These are phyloP conservation scores for Linnaemya tessellans DNA, from an alignment of 2,888 invertebrate species.

Conservation along the genomic window DNA sequence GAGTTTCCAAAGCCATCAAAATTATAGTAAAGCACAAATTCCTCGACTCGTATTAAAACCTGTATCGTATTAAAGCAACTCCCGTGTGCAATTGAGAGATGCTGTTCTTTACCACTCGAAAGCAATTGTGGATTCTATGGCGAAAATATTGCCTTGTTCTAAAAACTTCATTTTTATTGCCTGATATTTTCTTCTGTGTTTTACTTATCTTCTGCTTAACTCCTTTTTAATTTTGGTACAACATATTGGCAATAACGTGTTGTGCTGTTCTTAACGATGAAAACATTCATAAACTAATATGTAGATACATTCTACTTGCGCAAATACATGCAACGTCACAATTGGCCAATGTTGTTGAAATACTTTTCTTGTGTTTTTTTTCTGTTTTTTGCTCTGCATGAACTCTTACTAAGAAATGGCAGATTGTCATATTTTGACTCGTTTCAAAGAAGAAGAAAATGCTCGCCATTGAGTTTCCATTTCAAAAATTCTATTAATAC, in stretches of 20 bases:
- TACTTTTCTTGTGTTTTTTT: background rate
- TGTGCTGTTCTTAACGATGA: constrained; percentile 26
- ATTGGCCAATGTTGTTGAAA: background rate
- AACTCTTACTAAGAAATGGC: no score
- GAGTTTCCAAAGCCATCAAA: no score
- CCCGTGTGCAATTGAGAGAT: constrained; percentile 17
- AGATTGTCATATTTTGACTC: no score
- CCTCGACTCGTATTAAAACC: background rate
- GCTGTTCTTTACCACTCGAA: constrained; percentile 55
- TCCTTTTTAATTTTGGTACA: constrained; percentile 41
- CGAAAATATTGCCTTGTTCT: constrained; percentile 24
- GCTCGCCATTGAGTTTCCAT: no score
- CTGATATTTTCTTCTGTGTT: constrained; percentile 4
- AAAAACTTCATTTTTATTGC: constrained; percentile 19
- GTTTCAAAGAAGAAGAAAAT: no score
- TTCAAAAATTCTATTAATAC: no score
- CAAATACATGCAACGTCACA: background rate
- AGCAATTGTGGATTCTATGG: constrained; percentile 40
- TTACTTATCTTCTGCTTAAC: constrained; percentile 18
- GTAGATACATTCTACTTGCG: background rate
- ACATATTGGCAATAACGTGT: constrained; percentile 60
- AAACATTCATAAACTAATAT: background rate
- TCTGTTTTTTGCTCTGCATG: no score
- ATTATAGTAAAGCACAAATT: no score
- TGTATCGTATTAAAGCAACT: background rate